These are phyloP conservation scores for Hermaeophaga mercurialis DNA, from an alignment of 2,888 invertebrate genomes.

Conservation along the genomic window DNA sequence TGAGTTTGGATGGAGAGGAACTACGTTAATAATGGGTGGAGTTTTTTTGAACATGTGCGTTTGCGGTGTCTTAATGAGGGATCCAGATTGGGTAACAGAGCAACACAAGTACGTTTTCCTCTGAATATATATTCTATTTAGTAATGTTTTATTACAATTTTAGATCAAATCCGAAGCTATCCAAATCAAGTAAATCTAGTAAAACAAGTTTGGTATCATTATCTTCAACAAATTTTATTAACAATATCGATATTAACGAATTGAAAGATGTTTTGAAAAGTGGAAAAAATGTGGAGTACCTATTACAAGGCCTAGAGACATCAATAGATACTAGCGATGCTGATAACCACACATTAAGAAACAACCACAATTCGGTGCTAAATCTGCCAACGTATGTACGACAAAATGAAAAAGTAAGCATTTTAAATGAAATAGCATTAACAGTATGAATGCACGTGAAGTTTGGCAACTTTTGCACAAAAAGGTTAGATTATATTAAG, in stretches of 20 bases:
- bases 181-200: conserved; percentile 45
- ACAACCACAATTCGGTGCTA: conserved; percentile 64
- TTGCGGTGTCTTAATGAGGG: conserved; percentile 85
- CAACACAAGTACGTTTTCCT: conserved; percentile 56
- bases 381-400: conserved; percentile 76
- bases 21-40: conserved; percentile 78
- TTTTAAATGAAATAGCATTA: too few species aligned
- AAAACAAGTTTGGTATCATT: conserved; percentile 46
- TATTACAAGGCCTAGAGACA: conserved; percentile 55
- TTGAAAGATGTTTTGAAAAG: conserved; percentile 72
- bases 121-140: neutral
- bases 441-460: too few species aligned
- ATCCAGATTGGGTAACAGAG: conserved; percentile 82
- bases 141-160: conserved; percentile 11
- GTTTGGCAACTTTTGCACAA: too few species aligned
- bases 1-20: conserved; percentile 83
- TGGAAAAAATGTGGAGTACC: conserved; percentile 70
- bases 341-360: conserved; percentile 55
- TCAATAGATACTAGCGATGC: conserved; percentile 43
- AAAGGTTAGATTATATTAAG: too few species aligned
- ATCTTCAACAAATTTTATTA: conserved; percentile 58
- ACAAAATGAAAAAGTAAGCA: conserved; percentile 68
- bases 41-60: conserved; percentile 84
- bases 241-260: conserved; percentile 60
- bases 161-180: conserved; percentile 39